Conservation (phyloP, 1,140 invertebrate genomes). For the Drosophila rufa region DNA sequence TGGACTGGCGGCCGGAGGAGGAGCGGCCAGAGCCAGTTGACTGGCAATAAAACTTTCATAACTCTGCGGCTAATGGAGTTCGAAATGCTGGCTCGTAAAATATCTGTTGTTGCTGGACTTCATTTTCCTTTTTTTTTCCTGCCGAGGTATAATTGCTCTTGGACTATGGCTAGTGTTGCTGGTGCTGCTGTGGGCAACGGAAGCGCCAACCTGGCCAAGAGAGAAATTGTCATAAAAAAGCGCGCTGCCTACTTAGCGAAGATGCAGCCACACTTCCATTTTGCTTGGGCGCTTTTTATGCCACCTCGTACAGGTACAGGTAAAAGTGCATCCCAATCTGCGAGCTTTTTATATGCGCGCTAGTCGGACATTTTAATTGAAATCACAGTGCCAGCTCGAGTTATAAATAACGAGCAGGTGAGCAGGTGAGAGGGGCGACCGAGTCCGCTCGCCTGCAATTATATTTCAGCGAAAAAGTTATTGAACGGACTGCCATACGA, state of each 20-base stretch:
- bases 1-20: slow-evolving; percentile 8
- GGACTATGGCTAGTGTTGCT: slow-evolving; percentile 27
- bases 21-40: slow-evolving; percentile 54
- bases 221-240: slow-evolving; percentile 79
- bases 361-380: slow-evolving; percentile 75
- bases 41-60: slow-evolving; percentile 83
- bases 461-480: slow-evolving; percentile 64
- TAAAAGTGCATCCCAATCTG: slow-evolving; percentile 46
- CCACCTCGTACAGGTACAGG: slow-evolving; percentile 34
- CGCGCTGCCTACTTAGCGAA: slow-evolving; percentile 2
- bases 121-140: not conserved
- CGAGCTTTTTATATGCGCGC: slow-evolving; percentile 51
- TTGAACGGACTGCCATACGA: slow-evolving; percentile 63
- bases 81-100: slow-evolving; percentile 81
- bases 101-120: slow-evolving; percentile 61
- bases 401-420: slow-evolving; percentile 59
- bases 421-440: slow-evolving; percentile 5
- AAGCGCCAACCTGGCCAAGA: slow-evolving; percentile 69
- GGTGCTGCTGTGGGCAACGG: slow-evolving; percentile 55
- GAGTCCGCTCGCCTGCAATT: slow-evolving; percentile 60
- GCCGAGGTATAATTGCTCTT: slow-evolving; percentile 70
- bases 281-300: slow-evolving; percentile 36
- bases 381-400: slow-evolving; percentile 64
- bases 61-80: slow-evolving; percentile 82
- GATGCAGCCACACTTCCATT: slow-evolving; percentile 10